These are phyloP conservation scores for Paradisaea rubra DNA, from an alignment of 2,113 vertebrate species.

Conservation along the genomic window DNA sequence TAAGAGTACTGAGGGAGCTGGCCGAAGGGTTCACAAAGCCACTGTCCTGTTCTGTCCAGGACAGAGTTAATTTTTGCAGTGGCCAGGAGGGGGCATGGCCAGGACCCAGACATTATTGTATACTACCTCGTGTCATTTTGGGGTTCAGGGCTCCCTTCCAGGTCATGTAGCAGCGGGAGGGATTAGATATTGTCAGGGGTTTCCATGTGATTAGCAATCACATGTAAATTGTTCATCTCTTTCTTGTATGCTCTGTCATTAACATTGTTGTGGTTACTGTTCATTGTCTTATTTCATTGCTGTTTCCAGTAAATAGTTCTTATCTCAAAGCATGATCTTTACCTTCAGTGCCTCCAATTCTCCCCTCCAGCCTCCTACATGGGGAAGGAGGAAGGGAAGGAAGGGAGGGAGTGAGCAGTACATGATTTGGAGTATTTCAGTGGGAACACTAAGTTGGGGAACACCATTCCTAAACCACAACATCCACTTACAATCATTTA, in stretches of 20 bases:
- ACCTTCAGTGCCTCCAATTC: not conserved
- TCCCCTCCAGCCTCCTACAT: not conserved
- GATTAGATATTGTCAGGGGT: not conserved
- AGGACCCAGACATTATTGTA: not conserved
- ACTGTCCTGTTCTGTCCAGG: not conserved
- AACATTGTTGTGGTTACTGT: not conserved
- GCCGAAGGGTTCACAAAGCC: not conserved
- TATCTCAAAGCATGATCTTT: not conserved
- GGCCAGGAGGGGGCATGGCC: not conserved
- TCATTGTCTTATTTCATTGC: not conserved
- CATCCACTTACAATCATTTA: not conserved
- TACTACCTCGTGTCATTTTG: accelerated
- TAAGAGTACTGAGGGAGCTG: not conserved
- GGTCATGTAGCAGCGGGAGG: accelerated
- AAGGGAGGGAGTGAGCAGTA: accelerated
- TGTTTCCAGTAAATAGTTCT: not conserved
- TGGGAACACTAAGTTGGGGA: not conserved
- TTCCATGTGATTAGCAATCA: accelerated
- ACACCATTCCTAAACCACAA: not conserved
- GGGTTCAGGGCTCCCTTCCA: not conserved
- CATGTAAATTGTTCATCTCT: not conserved
- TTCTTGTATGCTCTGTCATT: not conserved
- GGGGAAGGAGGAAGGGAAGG: not conserved
- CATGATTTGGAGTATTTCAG: not conserved
- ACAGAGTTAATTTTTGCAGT: not conserved